Base-by-base conservation (phyloP, 1,140 invertebrate genomes). In the Caenorhabditis briggsae region DNA sequence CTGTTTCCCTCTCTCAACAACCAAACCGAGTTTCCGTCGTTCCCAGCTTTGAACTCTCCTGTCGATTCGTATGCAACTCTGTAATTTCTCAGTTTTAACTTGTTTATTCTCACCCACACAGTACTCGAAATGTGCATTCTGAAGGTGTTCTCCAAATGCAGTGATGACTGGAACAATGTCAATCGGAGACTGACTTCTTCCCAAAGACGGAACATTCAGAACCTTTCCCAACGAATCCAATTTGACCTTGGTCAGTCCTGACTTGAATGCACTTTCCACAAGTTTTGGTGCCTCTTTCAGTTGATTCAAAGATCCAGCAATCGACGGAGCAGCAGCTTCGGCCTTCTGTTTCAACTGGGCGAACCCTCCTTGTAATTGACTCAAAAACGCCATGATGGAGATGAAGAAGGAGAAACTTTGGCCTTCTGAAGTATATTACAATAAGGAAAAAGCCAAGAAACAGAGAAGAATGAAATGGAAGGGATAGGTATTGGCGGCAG, bases 111-210 rank as follows among this genome's bases (percentile, higher is more conserved):
- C 7, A 82, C 48, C 16, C 46, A 25, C 3, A 48, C 6, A 41
- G 88, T 82, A 91, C 91, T 82, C 85, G 61, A 91, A 91, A 6
- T 88, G 84, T 2, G 89, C 91, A 85, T 89, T 89, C 83, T 92
- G 92, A 55, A 92, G 82, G 50, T 87, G 53, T 12, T 89, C 88
- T 82, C 92, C 91, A 82, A 92, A 92, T 16, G 91, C 91, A 48
- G 91, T 92, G 50, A 88, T 87, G 2, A 88, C 48, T 1, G 91
- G 91, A n/a, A 92, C 83, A n/a, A 92, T 58, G 83, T 92, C 91
- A 43, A 92, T 91, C 18, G 91, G 91, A 41, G 91, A 92, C 82
- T 91, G 92, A 43, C 90, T 92, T 11, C 89, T 90, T 84, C 90
- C 89, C 20, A 90, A 86, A 59, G 70, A 48, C 25, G 83, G 41